Evolutionary conservation across 2,888 invertebrate genomes (phyloP), one percentile per base, ranked within the genome.

Genomic region (Campaea margaritaria): DNA sequence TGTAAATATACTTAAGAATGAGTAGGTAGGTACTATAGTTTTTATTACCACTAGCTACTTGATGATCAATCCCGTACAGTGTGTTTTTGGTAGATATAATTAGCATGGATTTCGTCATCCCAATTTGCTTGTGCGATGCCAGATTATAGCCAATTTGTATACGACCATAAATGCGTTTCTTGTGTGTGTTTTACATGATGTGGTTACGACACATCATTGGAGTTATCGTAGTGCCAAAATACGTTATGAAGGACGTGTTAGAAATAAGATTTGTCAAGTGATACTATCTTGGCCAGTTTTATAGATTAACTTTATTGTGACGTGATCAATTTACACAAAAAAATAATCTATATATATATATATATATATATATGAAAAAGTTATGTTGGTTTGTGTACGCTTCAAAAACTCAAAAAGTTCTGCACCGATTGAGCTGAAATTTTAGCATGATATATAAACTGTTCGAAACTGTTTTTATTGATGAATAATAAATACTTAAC

Each of bases 101-200:
- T 61, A 65, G 11, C 61, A 39, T 41, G 11, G 16, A 21, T 54
- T 48, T 34, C 54, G 44, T 56, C 55, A 56, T 48, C 12, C 12
- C 39, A 36, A 56, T 49, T 39, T 53, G 44, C 43, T 45, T 45
- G 51, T n/a, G 41, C 57, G 51, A 49, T 52, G 53, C 53, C 60
- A 61, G 63, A 68, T 68, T 60, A 65, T 65, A 62, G 50, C 43
- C 59, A 52, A 67, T 62, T 65, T 63, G 61, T 42, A 28, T 14
- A 39, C 46, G 11, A 36, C 59, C 63, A 65, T 63, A 62, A 51
- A 59, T 15, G 54, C 31, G 9, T 21, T 53, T 34, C 12, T 39
- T 48, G 50, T 61, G 38, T 61, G 38, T 31, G 38, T 44, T 53
- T 58, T 53, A 9, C 38, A 48, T 58, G 41, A 54, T 55, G 53